Percentiles rank a stretch among this genome's conserved stretches.
phyloP scores from a whole-genome alignment of 2,113 vertebrate species.

The Vidua macroura region DNA sequence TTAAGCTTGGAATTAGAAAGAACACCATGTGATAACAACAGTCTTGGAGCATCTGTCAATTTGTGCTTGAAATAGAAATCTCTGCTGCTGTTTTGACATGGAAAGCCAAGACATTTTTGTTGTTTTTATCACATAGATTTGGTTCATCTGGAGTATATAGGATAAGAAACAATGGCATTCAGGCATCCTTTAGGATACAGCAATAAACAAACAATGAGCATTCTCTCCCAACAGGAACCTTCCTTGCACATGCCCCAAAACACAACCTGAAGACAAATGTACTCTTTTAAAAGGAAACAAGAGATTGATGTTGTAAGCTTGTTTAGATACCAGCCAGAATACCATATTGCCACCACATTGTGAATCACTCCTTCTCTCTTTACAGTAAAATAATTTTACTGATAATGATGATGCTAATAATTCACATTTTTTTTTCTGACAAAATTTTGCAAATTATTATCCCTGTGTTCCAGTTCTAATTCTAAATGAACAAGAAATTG shows the following conservation, averaged over 20 bases:
- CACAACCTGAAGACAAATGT: constrained; percentile 22
- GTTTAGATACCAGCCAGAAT: constrained; percentile 4
- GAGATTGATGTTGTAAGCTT: background rate
- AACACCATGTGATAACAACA: background rate
- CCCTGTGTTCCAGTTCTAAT: background rate
- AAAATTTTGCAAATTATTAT: background rate
- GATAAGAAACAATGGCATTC: background rate
- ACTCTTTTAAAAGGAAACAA: background rate
- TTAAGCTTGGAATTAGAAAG: background rate
- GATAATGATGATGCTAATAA: background rate
- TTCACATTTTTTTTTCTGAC: background rate
- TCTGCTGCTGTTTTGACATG: background rate
- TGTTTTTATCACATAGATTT: background rate
- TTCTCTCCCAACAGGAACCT: background rate
- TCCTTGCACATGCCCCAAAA: background rate
- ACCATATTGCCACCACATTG: background rate
- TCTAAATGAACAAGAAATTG: background rate
- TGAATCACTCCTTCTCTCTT: background rate
- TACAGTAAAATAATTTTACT: background rate
- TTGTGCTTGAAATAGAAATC: constrained; percentile 31
- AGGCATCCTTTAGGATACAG: background rate
- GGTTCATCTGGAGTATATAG: background rate
- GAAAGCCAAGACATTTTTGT: constrained; percentile 1
- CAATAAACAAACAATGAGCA: constrained; percentile 11
- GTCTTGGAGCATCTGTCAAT: background rate